Evolutionary conservation across 2,113 vertebrate species (phyloP).

Genomic region (Grus americana): DNA sequence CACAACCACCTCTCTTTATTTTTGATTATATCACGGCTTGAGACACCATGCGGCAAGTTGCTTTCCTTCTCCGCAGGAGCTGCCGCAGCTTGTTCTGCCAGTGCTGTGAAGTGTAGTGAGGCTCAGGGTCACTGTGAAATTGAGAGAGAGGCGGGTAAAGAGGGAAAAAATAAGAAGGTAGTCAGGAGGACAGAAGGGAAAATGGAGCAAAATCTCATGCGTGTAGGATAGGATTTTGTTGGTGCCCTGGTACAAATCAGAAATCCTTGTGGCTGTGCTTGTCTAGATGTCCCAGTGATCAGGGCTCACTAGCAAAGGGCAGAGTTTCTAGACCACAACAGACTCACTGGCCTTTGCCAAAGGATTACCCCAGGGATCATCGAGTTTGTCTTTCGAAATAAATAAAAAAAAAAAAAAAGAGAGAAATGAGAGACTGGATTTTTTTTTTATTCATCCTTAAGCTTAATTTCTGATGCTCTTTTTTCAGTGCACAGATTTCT

Average conservation of each 20-base stretch:
- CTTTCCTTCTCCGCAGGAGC: slow-evolving; percentile 22
- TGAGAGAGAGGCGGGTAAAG: not conserved
- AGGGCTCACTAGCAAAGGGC: not conserved
- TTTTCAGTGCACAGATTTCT: not conserved
- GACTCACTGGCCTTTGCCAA: not conserved
- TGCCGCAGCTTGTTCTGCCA: slow-evolving; percentile 9
- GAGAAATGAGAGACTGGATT: not conserved
- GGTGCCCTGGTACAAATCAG: not conserved
- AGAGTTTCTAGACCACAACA: not conserved
- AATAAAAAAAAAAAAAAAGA: not conserved
- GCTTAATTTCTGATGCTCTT: not conserved
- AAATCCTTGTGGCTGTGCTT: not conserved
- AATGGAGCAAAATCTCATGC: not conserved
- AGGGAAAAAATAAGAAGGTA: not conserved
- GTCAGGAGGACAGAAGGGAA: not conserved
- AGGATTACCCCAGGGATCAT: not conserved
- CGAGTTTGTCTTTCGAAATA: not conserved
- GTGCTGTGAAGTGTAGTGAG: not conserved
- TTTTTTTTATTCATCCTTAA: not conserved
- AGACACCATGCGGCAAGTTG: slow-evolving; percentile 15
- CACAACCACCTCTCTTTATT: not conserved
- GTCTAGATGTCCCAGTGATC: not conserved
- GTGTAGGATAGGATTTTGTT: not conserved
- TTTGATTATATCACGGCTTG: slow-evolving; percentile 11
- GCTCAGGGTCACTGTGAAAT: not conserved